Evolutionary conservation across 2,113 vertebrate species (phyloP).

Genomic region (Manacus vitellinus): DNA sequence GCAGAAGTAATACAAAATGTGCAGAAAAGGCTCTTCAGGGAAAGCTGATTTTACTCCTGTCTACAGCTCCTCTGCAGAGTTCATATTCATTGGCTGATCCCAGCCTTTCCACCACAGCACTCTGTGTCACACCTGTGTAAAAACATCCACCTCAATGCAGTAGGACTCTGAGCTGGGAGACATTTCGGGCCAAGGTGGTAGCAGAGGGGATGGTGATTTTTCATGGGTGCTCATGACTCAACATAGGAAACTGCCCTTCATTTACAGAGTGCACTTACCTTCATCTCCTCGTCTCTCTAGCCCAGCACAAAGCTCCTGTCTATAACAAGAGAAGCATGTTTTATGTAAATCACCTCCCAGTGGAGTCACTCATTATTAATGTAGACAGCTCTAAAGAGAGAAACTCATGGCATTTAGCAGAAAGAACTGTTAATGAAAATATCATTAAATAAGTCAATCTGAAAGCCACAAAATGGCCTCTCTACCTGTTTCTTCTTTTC

Average conservation of each 20-base stretch:
- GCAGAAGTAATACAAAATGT: background rate
- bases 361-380: slow-evolving; percentile 12
- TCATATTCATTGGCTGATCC: background rate
- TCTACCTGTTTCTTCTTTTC: background rate
- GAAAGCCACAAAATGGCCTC: background rate
- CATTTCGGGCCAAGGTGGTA: background rate
- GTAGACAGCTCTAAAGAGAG: slow-evolving; percentile 13
- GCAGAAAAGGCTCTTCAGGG: background rate
- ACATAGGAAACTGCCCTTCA: background rate
- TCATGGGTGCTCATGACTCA: background rate
- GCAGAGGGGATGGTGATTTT: background rate
- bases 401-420: slow-evolving; percentile 25
- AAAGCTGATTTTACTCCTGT: background rate
- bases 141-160: accelerated
- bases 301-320: background rate
- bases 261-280: background rate
- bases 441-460: slow-evolving; percentile 31
- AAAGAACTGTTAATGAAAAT: slow-evolving; percentile 41
- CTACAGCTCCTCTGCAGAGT: background rate
- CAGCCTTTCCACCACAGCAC: background rate
- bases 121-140: background rate
- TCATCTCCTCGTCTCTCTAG: background rate
- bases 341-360: slow-evolving; percentile 21
- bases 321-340: background rate
- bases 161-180: background rate